phyloP scores from a whole-genome alignment of 2,113 vertebrate species.

The Nipponia nippon region DNA sequence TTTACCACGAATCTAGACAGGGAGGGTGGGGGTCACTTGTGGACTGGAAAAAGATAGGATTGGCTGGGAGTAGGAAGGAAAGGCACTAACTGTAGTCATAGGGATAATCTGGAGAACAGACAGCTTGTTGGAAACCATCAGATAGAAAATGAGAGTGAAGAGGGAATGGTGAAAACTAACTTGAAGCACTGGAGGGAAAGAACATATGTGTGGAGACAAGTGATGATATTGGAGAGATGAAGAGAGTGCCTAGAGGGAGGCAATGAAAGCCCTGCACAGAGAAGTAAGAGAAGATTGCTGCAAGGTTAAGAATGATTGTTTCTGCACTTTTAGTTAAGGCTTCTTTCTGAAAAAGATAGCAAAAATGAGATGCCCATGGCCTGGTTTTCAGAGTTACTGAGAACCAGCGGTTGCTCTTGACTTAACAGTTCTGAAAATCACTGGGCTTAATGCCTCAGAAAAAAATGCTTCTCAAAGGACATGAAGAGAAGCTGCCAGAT shows the following conservation, averaged over 20 bases:
- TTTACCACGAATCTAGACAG: background rate
- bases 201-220: background rate
- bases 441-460: background rate
- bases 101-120: background rate
- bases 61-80: background rate
- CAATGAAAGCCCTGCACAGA: background rate
- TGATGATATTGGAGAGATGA: background rate
- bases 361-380: background rate
- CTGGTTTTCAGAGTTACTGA: background rate
- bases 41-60: background rate
- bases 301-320: background rate
- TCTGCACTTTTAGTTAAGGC: background rate
- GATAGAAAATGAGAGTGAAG: background rate
- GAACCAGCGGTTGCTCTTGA: background rate
- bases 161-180: background rate
- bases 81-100: background rate
- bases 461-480: background rate
- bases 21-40: background rate
- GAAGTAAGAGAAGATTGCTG: background rate
- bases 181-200: background rate
- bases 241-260: background rate
- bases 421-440: background rate
- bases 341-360: background rate
- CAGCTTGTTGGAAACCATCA: background rate
- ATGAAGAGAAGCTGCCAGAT: background rate